Evolutionary conservation across 2,888 invertebrate species (phyloP).

Genomic region (Eudemis profundana): DNA sequence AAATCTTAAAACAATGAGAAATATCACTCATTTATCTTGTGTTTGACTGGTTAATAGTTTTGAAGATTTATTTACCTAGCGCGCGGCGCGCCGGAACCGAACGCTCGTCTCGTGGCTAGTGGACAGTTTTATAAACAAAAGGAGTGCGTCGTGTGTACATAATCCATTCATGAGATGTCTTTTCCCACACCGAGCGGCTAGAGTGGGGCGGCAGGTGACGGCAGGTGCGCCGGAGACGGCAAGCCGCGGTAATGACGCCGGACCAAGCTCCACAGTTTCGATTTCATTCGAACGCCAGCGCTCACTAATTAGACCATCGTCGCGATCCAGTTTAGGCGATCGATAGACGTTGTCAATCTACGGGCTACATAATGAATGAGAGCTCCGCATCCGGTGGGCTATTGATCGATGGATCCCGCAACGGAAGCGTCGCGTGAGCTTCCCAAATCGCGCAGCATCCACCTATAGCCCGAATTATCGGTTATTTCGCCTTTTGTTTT

Average conservation of each 20-base stretch:
- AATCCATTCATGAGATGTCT: slow-evolving; percentile 75
- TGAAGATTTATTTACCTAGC: slow-evolving; percentile 69
- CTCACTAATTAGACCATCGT: slow-evolving; percentile 60
- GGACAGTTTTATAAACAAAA: slow-evolving; percentile 84
- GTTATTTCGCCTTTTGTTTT: slow-evolving; percentile 81
- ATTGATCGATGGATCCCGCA: slow-evolving; percentile 65
- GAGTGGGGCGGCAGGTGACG: slow-evolving; percentile 60
- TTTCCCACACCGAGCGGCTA: slow-evolving; percentile 74
- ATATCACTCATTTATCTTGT: slow-evolving; percentile 52
- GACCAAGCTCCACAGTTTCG: slow-evolving; percentile 61
- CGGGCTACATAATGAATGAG: slow-evolving; percentile 60
- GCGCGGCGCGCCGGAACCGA: slow-evolving; percentile 63
- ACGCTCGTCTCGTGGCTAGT: slow-evolving; percentile 72
- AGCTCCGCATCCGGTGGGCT: slow-evolving; percentile 64
- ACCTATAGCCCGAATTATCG: slow-evolving; percentile 77
- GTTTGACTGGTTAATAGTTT: slow-evolving; percentile 50
- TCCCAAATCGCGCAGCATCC: slow-evolving; percentile 71
- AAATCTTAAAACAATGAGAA: slow-evolving; percentile 59
- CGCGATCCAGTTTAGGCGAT: slow-evolving; percentile 55
- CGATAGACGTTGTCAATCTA: slow-evolving; percentile 59
- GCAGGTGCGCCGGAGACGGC: slow-evolving; percentile 71
- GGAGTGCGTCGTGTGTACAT: slow-evolving; percentile 70
- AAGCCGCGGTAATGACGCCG: slow-evolving; percentile 44
- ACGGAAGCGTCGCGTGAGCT: slow-evolving; percentile 72
- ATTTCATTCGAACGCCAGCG: slow-evolving; percentile 63